Evolutionary conservation across 2,113 vertebrate genomes (phyloP).

Genomic region (Cervus canadensis): DNA sequence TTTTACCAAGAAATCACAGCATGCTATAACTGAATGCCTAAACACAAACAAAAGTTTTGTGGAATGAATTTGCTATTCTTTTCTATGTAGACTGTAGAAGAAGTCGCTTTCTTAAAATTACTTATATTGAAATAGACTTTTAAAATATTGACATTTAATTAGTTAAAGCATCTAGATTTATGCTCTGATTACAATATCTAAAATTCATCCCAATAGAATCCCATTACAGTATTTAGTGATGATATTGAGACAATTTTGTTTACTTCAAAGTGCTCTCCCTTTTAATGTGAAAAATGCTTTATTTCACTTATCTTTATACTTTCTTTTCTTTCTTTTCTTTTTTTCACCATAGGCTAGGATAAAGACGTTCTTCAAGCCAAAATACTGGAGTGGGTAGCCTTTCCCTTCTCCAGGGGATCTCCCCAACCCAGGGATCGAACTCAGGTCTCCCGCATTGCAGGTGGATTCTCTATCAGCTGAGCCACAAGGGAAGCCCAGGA

Average conservation of each 20-base stretch:
- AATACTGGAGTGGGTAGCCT: background rate
- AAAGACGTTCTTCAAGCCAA: background rate
- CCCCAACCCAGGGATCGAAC: background rate
- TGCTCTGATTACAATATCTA: background rate
- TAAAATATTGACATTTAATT: background rate
- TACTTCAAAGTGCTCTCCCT: background rate
- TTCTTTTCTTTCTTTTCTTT: background rate
- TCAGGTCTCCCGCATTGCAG: rapidly evolving
- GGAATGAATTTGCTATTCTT: background rate
- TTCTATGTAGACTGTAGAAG: background rate
- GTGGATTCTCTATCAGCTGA: background rate
- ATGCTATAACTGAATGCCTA: background rate
- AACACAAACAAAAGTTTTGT: background rate
- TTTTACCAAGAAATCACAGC: background rate
- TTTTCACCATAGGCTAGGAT: background rate
- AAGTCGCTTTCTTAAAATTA: background rate
- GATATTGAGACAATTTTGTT: background rate
- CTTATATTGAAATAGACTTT: background rate
- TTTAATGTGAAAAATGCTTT: background rate
- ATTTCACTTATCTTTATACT: background rate
- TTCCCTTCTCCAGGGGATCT: background rate
- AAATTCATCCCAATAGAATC: background rate
- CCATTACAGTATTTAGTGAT: background rate
- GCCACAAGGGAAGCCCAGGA: background rate
- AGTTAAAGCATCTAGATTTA: background rate